Base-by-base conservation (phyloP, 23 tunicate genomes). In the Botrylloides violaceus region DNA sequence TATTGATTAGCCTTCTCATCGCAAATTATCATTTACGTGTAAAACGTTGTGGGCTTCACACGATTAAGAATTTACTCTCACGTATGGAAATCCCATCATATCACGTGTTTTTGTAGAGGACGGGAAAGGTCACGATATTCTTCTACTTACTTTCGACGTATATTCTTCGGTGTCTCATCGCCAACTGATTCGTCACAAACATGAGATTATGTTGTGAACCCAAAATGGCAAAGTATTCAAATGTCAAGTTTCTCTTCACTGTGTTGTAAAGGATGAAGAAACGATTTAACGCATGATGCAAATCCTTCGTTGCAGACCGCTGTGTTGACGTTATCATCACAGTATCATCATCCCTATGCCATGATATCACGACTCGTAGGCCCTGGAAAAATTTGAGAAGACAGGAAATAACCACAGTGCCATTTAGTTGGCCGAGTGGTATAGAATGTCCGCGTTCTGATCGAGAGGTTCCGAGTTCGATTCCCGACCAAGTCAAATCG, bases 291-390 rank as follows among this genome's bases (percentile, higher is more conserved):
- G 74, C 74, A 5, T 37, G 56, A 43, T 68, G 74, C 22, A 68
- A 22, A 28, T 68, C 74, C 21, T 56, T 68, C 12, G 74, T 68
- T 4, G 74, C 82, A 24, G 77, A 28, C 21, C 73, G 80, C 60
- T 73, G 37, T 50, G 97, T 83, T 26, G 88, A 64, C 49, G 87
- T 76, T 29, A 90, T 59, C 74, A 90, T 55, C 12, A 90, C 90
- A 22, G 61, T 61, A 49, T 83, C 86, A 47, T 80, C 97, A 29
- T 72, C 43, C 29, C 78, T 73, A 1, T 79, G 79, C 97, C 97
- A 90, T 4, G 90, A 73, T 3, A 90, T 83, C 0, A 84, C 64
- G 12, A 90, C 85, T n/a, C 33, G 74, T 19, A 68, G 47, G 0
- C 74, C 74, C 74, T 68, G 2, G 7, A 37, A 0, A 32, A 0